A percentile compares a stretch with the other conserved stretches of the same genome.
phyloP scores from a whole-genome alignment of 2,888 invertebrate species.

The Pyrocoelia pectoralis region DNA sequence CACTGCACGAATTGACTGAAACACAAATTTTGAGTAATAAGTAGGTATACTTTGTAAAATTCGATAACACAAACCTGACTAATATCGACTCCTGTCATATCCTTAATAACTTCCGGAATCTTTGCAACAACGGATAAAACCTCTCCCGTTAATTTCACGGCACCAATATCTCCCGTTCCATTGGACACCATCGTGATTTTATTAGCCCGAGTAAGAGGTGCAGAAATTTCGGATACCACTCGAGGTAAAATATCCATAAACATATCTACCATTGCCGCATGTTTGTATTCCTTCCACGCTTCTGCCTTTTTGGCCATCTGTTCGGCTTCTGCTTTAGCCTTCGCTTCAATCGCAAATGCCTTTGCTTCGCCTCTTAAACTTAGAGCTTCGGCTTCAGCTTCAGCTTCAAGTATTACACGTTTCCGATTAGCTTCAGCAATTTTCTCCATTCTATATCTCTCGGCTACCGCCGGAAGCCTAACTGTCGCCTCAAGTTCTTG shows the following conservation, averaged over 20 bases:
- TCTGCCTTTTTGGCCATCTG: constrained; percentile 98
- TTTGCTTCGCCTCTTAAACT: constrained; percentile 87
- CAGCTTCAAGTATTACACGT: constrained; percentile 91
- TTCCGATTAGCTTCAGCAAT: constrained; percentile 92
- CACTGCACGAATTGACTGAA: neutral
- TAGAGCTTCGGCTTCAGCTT: constrained; percentile 92
- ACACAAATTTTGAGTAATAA: neutral
- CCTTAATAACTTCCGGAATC: constrained; percentile 90
- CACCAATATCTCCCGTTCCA: constrained; percentile 90
- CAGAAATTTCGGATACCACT: constrained; percentile 96
- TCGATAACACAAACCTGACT: constrained; percentile 76
- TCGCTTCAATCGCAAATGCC: constrained; percentile 92
- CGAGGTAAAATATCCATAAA: constrained; percentile 93
- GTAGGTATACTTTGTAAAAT: no score
- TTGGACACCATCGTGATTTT: constrained; percentile 97
- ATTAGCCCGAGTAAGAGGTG: constrained; percentile 91
- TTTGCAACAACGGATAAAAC: constrained; percentile 91
- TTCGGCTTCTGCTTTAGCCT: constrained; percentile 95
- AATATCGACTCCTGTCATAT: constrained; percentile 93
- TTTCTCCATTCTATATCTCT: constrained; percentile 90
- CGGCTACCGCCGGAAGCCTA: constrained; percentile 94
- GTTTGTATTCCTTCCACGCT: constrained; percentile 96
- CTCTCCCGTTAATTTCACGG: constrained; percentile 93
- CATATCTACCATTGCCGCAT: constrained; percentile 97
- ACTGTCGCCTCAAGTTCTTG: constrained; percentile 93